Conservation (phyloP, 2,888 invertebrate species). For the Zygogramma bicolorata region DNA sequence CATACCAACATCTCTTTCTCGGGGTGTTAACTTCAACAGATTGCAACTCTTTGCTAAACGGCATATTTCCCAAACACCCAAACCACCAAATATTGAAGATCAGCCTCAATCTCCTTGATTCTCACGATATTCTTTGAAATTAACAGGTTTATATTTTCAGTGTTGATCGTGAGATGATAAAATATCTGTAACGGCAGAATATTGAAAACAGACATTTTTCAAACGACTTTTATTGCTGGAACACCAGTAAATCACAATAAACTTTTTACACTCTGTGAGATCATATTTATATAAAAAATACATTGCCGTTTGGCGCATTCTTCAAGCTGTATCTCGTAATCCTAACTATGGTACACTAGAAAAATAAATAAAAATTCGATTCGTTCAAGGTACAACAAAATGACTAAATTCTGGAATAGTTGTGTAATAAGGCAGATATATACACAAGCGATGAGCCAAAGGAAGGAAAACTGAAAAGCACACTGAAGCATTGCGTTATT, state of each 20-base stretch:
- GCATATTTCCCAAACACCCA: too few relatives aligned
- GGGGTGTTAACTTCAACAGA: too few relatives aligned
- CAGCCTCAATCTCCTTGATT: too few relatives aligned
- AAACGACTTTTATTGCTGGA: conserved; percentile 48
- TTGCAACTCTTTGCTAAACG: too few relatives aligned
- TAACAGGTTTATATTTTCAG: too few relatives aligned
- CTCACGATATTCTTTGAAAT: too few relatives aligned
- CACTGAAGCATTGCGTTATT: neutral
- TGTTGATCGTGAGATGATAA: too few relatives aligned
- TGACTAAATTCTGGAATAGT: conserved; percentile 55
- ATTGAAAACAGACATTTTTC: conserved; percentile 7
- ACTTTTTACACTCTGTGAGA: conserved; percentile 49
- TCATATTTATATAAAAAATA: conserved; percentile 52
- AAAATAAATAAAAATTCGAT: conserved; percentile 50
- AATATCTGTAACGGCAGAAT: neutral
- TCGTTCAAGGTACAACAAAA: conserved; percentile 54
- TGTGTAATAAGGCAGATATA: conserved; percentile 41
- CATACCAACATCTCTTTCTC: too few relatives aligned
- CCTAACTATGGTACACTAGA: conserved; percentile 39
- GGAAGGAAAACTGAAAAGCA: neutral
- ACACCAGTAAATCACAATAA: conserved; percentile 52
- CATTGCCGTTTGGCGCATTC: conserved; percentile 36
- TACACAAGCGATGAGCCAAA: conserved; percentile 20
- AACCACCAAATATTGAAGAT: too few relatives aligned
- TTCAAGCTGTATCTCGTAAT: conserved; percentile 15